Base-by-base conservation (phyloP, 2,888 invertebrate species). In the Oligia fasciuncula region DNA sequence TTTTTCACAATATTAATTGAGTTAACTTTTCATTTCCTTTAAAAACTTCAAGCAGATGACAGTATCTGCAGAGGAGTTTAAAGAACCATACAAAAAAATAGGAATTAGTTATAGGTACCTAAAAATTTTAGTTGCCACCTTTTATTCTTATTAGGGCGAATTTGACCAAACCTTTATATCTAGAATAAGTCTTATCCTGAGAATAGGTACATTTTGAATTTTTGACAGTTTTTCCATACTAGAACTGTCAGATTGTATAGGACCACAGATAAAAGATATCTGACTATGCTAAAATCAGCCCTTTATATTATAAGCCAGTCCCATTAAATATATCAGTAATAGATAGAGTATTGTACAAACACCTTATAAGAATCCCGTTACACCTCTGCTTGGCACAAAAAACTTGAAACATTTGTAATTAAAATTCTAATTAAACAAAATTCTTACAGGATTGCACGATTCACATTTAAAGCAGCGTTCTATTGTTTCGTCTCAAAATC, bases 401-500 rank as follows among this genome's bases (percentile, higher is more conserved):
- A 83, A 63, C n/a, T n/a, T 17, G 6, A 35, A 60, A 43, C n/a
- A 51, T 54, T 60, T 62, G 8, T 23, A 49, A 67, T 62, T 62
- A 74, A 76, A 79, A 80, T 54, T 85, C 87, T 62, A 87, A 85
- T 67, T 85, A 67, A 75, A 87, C 72, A 80, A 80, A 78, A 77
- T 76, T 87, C 85, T 87, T 73, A 85, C 72, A 70, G 49, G 74
- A 60, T 66, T 35, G 8, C 63, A 60, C 11, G 43, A 68, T 77
- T 70, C 76, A 75, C 17, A 75, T 75, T 87, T 49, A 51, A 60
- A 70, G 76, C 51, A 40, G 60, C 13, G 6, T 73, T 75, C 72
- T 70, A 76, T 88, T 88, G 90, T 89, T 74, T 79, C 73, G 29
- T 49, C 35, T 78, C 68, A 80, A 82, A 82, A 81, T 73, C 69